These are phyloP conservation scores for Acanthurus lineatus DNA, from an alignment of 2,797 vertebrate species.

Conservation along the genomic window DNA sequence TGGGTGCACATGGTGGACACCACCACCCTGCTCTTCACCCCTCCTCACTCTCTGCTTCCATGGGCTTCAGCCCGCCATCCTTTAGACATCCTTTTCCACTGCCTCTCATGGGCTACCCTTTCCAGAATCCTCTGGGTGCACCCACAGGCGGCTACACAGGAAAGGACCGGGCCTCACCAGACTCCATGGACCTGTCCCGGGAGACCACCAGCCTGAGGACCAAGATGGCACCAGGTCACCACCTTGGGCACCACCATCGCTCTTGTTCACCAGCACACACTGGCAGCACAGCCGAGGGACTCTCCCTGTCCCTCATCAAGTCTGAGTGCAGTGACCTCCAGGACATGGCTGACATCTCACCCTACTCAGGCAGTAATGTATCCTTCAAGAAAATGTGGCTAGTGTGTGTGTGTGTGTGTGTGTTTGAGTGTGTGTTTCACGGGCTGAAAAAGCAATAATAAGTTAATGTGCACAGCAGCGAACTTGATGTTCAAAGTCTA, in stretches of 20 bases:
- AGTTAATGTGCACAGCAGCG: not conserved
- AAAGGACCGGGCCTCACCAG: conserved; percentile 94
- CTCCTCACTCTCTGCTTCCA: conserved; percentile 93
- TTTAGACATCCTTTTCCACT: conserved; percentile 97
- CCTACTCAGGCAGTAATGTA: conserved; percentile 99
- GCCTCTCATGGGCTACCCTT: conserved; percentile 97
- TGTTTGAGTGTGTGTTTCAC: not conserved
- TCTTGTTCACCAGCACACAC: conserved; percentile 95
- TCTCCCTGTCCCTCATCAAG: conserved; percentile 97
- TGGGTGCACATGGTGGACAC: conserved; percentile 90
- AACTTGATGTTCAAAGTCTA: conserved; percentile 30
- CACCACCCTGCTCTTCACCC: conserved; percentile 95
- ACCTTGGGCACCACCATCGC: conserved; percentile 90
- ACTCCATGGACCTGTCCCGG: conserved; percentile 97
- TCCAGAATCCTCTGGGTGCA: conserved; percentile 93
- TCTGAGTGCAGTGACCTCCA: conserved; percentile 97
- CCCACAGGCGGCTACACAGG: conserved; percentile 92
- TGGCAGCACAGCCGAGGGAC: conserved; percentile 92
- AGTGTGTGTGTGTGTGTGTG: not conserved
- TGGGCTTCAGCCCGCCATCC: conserved; percentile 94
- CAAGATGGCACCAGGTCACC: conserved; percentile 96
- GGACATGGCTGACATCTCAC: conserved; percentile 98
- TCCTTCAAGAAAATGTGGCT: conserved; percentile 85
- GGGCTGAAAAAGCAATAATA: conserved; percentile 23
- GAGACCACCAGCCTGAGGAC: conserved; percentile 97